Conservation (phyloP, 1,140 invertebrate species). For the Drepana arcuata region DNA sequence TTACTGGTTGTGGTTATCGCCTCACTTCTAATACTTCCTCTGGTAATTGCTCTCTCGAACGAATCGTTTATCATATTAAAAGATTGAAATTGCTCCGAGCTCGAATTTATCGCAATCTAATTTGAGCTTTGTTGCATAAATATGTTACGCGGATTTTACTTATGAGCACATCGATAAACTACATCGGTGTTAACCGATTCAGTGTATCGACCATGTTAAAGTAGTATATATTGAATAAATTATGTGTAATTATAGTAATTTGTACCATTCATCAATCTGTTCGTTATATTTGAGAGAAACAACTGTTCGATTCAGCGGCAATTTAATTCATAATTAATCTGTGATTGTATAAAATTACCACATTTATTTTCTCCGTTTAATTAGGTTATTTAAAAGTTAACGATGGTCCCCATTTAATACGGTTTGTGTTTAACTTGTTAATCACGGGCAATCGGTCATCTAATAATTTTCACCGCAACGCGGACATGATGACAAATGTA, state of each 20-base stretch:
- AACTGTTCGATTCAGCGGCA: too few relatives aligned
- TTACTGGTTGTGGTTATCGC: constrained; percentile 21
- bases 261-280: too few relatives aligned
- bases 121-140: constrained; percentile 20
- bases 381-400: too few relatives aligned
- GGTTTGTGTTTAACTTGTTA: neutral
- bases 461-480: constrained; percentile 19
- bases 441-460: constrained; percentile 11
- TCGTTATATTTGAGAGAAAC: too few relatives aligned
- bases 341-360: neutral
- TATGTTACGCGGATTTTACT: constrained; percentile 8
- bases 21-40: constrained; percentile 23
- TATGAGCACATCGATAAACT: constrained; percentile 8
- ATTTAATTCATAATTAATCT: neutral
- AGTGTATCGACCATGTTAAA: too few relatives aligned
- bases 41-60: constrained; percentile 42
- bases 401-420: too few relatives aligned
- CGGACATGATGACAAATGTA: constrained; percentile 29
- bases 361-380: too few relatives aligned
- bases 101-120: constrained; percentile 29
- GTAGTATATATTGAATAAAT: too few relatives aligned
- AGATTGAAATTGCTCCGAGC: constrained; percentile 30
- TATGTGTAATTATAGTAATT: too few relatives aligned
- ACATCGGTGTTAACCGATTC: constrained; percentile 1
- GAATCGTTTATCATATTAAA: constrained; percentile 53